These are phyloP conservation scores for Amyelois transitella DNA, from an alignment of 1,140 invertebrate genomes.

Conservation along the genomic window DNA sequence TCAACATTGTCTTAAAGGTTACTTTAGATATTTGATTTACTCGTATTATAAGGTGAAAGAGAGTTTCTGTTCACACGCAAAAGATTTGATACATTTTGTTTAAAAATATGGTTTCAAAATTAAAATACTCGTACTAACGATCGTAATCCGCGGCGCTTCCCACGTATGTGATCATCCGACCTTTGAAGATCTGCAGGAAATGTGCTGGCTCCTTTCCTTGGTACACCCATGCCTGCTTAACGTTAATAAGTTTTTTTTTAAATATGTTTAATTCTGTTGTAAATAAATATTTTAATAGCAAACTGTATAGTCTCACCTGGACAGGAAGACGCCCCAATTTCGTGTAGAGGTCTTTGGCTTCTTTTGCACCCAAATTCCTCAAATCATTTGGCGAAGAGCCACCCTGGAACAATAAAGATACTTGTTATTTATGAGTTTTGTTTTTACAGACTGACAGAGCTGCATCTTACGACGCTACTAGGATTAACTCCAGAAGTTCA, in stretches of 20 bases:
- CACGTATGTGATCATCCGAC: slow-evolving; percentile 87
- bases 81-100: not conserved
- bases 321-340: slow-evolving; percentile 65
- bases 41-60: too few species aligned
- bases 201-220: slow-evolving; percentile 93
- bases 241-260: not conserved
- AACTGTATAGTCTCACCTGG: too few species aligned
- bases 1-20: too few species aligned
- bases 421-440: not conserved
- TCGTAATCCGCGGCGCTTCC: slow-evolving; percentile 78
- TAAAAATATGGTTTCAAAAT: slow-evolving; percentile 1
- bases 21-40: too few species aligned
- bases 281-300: too few species aligned
- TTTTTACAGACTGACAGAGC: too few species aligned
- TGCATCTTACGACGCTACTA: too few species aligned
- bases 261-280: not conserved
- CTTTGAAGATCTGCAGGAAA: slow-evolving; percentile 92
- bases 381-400: slow-evolving; percentile 72
- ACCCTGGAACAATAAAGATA: slow-evolving; percentile 39
- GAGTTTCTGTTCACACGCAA: too few species aligned
- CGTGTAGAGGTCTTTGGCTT: slow-evolving; percentile 69
- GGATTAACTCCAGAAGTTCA: too few species aligned
- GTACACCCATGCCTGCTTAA: slow-evolving; percentile 82
- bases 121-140: slow-evolving; percentile 62
- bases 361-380: slow-evolving; percentile 71